phyloP scores from a whole-genome alignment of 2,113 vertebrate species.

The Marmota flaviventris region DNA sequence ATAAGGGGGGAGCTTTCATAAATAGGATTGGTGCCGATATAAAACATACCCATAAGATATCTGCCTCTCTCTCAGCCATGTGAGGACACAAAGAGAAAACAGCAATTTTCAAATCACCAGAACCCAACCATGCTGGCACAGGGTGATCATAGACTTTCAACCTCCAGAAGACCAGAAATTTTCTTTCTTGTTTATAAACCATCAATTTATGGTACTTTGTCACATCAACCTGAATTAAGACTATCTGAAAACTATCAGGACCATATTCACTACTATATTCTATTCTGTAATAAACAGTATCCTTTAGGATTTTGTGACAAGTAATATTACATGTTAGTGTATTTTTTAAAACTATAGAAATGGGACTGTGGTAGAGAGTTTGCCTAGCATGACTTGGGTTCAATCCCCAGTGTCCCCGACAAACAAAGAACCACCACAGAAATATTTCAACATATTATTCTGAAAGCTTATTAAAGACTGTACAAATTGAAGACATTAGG shows the following conservation, averaged over 20 bases:
- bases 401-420: not conserved
- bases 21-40: not conserved
- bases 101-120: not conserved
- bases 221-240: not conserved
- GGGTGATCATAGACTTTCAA: not conserved
- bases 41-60: not conserved
- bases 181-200: not conserved
- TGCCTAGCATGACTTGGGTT: not conserved
- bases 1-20: not conserved
- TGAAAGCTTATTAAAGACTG: not conserved
- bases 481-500: not conserved
- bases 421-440: not conserved
- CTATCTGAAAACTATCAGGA: constrained; percentile 43
- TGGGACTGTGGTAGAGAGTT: not conserved
- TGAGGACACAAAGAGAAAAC: not conserved
- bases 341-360: not conserved
- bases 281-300: not conserved
- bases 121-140: not conserved
- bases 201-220: not conserved
- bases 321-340: not conserved
- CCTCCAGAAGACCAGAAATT: not conserved
- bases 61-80: not conserved
- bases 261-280: not conserved
- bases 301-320: constrained; percentile 33
- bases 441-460: constrained; percentile 5